A percentile compares a stretch with the other conserved stretches of the same genome.
These are phyloP conservation scores for Cisticola juncidis DNA, from an alignment of 2,113 vertebrate genomes.

Conservation along the genomic window DNA sequence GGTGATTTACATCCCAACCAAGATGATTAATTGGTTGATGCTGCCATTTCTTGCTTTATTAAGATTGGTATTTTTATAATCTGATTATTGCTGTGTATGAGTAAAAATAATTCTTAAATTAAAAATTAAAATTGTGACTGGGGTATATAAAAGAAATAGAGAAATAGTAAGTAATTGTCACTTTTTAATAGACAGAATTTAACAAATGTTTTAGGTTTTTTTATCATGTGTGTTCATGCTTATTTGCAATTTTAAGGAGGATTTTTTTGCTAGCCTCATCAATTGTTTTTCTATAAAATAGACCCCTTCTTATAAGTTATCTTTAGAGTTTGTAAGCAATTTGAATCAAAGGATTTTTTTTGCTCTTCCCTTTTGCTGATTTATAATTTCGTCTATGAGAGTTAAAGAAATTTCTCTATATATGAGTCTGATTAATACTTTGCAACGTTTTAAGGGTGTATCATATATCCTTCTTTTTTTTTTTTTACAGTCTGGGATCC, in stretches of 20 bases:
- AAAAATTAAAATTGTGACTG: not conserved
- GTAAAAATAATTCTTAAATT: not conserved
- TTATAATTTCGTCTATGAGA: not conserved
- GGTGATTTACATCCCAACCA: not conserved
- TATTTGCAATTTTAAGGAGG: not conserved
- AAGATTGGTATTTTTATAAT: not conserved
- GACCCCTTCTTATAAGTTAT: not conserved
- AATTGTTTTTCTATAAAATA: not conserved
- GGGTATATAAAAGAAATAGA: not conserved
- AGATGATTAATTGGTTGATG: not conserved
- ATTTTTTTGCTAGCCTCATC: not conserved
- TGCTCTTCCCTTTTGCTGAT: not conserved
- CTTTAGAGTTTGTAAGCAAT: not conserved
- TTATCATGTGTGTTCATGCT: rapidly evolving
- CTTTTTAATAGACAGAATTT: not conserved
- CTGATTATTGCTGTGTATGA: not conserved
- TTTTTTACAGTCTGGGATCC: not conserved
- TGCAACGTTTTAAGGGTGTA: not conserved
- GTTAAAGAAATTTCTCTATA: not conserved
- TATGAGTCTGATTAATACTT: not conserved
- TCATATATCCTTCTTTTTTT: not conserved
- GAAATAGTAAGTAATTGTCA: not conserved
- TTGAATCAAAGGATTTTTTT: not conserved
- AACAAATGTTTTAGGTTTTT: not conserved
- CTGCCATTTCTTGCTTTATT: not conserved